phyloP scores from a whole-genome alignment of 2,888 invertebrate species.

The Drosophila pegasa region DNA sequence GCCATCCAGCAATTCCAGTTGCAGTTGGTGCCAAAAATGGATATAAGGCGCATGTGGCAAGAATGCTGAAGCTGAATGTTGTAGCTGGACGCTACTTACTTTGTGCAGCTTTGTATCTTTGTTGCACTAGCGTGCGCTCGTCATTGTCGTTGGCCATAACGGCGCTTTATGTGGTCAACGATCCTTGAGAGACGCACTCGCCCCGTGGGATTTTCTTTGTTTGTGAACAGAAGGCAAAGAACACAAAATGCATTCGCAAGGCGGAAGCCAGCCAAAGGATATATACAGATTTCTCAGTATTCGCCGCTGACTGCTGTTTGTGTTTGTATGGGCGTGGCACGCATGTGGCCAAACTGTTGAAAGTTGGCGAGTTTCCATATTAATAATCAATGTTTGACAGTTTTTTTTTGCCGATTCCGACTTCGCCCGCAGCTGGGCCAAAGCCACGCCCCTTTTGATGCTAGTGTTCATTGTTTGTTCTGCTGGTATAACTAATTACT shows the following conservation, averaged over 20 bases:
- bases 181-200: slow-evolving; percentile 60
- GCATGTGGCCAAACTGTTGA: slow-evolving; percentile 23
- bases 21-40: slow-evolving; percentile 66
- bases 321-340: slow-evolving; percentile 40
- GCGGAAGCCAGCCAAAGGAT: slow-evolving; percentile 45
- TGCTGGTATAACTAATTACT: slow-evolving; percentile 38
- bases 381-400: slow-evolving; percentile 35
- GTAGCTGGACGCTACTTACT: slow-evolving; percentile 23
- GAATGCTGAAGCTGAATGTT: slow-evolving; percentile 52
- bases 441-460: slow-evolving; percentile 31
- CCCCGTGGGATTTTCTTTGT: slow-evolving; percentile 46
- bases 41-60: slow-evolving; percentile 63
- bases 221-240: background rate
- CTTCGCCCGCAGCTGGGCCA: slow-evolving; percentile 23
- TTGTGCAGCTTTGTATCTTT: slow-evolving; percentile 31
- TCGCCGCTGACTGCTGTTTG: slow-evolving; percentile 10
- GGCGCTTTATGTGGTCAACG: slow-evolving; percentile 78
- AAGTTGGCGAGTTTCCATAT: slow-evolving; percentile 34
- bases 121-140: slow-evolving; percentile 16
- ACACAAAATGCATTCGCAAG: background rate
- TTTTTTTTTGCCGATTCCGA: background rate
- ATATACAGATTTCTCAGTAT: slow-evolving; percentile 34
- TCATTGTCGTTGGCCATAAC: slow-evolving; percentile 63
- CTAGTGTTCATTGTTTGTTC: slow-evolving; percentile 22
- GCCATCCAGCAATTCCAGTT: slow-evolving; percentile 42